Evolutionary conservation across 92 coral and sea anemone species (phyloP).

Genomic region (Montipora capitata): DNA sequence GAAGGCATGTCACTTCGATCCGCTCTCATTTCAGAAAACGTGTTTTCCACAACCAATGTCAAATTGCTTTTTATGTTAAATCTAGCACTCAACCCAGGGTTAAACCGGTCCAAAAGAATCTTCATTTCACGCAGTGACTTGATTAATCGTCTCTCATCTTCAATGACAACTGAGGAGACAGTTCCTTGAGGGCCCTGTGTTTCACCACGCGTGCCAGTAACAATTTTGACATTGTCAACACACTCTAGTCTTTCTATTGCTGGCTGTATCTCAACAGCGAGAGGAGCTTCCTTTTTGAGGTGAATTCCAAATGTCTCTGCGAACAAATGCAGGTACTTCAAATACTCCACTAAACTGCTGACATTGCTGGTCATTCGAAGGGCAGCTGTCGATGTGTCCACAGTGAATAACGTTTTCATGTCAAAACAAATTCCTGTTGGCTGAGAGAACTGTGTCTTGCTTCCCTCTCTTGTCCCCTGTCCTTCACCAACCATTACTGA

Average conservation of each 20-base stretch:
- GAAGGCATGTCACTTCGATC: background rate
- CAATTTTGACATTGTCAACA: no score
- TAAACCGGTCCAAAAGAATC: slow-evolving; percentile 44
- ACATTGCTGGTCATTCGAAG: no score
- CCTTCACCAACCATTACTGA: no score
- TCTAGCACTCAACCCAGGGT: background rate
- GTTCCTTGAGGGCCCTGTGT: slow-evolving; percentile 51
- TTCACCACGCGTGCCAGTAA: background rate
- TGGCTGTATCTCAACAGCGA: background rate
- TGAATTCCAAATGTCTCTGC: no score
- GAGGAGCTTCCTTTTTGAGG: no score
- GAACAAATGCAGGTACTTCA: no score
- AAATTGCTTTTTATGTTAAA: background rate
- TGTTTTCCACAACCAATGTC: background rate
- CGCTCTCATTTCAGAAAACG: background rate
- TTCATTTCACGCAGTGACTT: slow-evolving; percentile 50
- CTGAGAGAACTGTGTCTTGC: no score
- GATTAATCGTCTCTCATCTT: slow-evolving; percentile 47
- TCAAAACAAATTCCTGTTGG: no score
- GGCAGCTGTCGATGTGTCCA: no score
- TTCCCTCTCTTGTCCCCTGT: no score
- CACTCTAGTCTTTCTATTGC: background rate
- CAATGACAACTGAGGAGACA: slow-evolving; percentile 23
- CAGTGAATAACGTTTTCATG: no score
- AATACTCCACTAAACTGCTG: no score